phyloP scores from a whole-genome alignment of 2,113 vertebrate genomes.

The Heptranchias perlo region DNA sequence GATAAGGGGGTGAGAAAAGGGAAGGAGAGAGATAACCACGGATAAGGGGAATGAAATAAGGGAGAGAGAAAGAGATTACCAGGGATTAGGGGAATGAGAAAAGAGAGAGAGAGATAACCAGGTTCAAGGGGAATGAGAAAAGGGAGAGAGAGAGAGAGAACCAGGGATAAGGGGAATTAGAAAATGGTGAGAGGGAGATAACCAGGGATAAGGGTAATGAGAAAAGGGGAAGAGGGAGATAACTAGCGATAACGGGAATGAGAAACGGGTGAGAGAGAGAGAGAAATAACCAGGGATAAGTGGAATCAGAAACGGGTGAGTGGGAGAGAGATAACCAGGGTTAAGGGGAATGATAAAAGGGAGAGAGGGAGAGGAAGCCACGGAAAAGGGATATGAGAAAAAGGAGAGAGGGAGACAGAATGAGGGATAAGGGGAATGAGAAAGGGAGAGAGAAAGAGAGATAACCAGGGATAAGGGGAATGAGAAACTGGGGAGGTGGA shows the following conservation, averaged over 20 bases:
- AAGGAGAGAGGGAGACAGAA: not conserved
- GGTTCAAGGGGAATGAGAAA: not conserved
- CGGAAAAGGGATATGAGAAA: not conserved
- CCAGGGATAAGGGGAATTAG: too few relatives aligned
- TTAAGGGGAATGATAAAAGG: not conserved
- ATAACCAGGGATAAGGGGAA: not conserved
- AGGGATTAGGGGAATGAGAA: too few relatives aligned
- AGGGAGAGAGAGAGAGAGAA: not conserved
- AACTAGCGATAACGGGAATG: not conserved
- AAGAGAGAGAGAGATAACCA: too few relatives aligned
- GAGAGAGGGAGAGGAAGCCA: not conserved
- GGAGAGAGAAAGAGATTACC: too few relatives aligned
- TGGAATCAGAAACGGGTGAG: not conserved
- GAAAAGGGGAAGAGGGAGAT: not conserved
- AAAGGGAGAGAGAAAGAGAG: not conserved
- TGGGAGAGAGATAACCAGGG: not conserved
- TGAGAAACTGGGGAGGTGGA: too few relatives aligned
- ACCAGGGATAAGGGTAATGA: not conserved
- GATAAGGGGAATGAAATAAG: not conserved
- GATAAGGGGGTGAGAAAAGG: too few relatives aligned
- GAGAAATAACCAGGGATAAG: not conserved
- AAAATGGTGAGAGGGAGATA: not conserved
- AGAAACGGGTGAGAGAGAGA: not conserved
- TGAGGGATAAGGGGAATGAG: not conserved
- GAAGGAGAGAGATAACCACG: not conserved